Conservation (phyloP, 2,113 vertebrate species). For the Xiphophorus hellerii region DNA sequence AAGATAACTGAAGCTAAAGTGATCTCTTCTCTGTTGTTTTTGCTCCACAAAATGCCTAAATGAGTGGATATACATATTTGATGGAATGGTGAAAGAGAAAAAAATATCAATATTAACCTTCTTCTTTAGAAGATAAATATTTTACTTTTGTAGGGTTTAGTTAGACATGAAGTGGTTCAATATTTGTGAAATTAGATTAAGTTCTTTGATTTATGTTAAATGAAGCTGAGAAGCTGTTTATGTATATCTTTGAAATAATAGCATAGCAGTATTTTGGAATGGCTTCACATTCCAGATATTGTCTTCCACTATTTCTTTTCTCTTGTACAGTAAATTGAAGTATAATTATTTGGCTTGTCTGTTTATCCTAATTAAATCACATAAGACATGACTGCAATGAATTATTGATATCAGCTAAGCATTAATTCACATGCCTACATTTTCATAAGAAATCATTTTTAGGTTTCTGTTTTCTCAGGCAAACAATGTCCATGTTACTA, state of each 20-base stretch:
- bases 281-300: no score
- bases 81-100: background rate
- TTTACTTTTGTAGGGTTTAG: background rate
- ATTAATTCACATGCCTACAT: background rate
- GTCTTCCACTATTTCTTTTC: no score
- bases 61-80: background rate
- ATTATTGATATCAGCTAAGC: background rate
- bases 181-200: background rate
- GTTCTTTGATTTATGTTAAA: background rate
- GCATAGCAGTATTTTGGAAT: no score
- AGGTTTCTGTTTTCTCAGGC: background rate
- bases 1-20: conserved; percentile 35
- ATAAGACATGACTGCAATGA: background rate
- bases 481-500: background rate
- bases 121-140: background rate
- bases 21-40: background rate
- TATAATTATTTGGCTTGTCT: background rate
- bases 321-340: background rate
- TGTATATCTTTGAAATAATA: no score
- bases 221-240: background rate
- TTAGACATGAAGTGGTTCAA: no score
- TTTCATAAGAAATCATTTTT: no score
- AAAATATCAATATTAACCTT: background rate
- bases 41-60: no score
- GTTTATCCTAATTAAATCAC: background rate